Conservation (phyloP, 2,888 invertebrate species). For the Ditula angustiorana region DNA sequence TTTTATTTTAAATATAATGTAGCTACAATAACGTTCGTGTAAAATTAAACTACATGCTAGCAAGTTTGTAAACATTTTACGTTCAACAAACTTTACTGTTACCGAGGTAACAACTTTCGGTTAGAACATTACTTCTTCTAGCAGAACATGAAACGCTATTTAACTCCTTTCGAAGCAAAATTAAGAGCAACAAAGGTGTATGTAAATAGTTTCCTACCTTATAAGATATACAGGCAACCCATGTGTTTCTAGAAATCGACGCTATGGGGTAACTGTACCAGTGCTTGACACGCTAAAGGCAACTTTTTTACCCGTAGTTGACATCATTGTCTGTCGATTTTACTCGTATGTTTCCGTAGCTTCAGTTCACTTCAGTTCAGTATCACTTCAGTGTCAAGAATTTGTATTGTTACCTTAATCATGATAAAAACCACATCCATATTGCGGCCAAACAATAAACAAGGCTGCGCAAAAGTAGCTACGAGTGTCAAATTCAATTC, state of each 20-base stretch:
- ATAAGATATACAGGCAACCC: no score
- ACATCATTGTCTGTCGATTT: no score
- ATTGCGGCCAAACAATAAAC: not conserved
- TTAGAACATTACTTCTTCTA: constrained; percentile 17
- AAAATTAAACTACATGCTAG: constrained; percentile 9
- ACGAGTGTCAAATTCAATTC: constrained; percentile 2
- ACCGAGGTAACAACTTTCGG: constrained; percentile 19
- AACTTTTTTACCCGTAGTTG: no score
- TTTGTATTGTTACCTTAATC: no score
- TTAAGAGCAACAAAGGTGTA: not conserved
- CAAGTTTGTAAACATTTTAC: constrained; percentile 37
- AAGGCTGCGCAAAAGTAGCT: not conserved
- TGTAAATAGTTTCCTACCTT: not conserved
- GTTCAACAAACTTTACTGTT: constrained; percentile 27
- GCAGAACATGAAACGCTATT: constrained; percentile 20
- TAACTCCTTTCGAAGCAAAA: constrained; percentile 13
- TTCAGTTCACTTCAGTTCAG: no score
- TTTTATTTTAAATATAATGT: not conserved
- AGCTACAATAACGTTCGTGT: constrained; percentile 14
- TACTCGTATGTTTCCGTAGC: no score
- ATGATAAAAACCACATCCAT: no score
- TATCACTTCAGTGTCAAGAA: no score
- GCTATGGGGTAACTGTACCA: no score
- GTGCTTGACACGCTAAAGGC: not conserved
- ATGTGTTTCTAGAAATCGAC: no score